These are phyloP conservation scores for Cosmopolites sordidus DNA, from an alignment of 2,888 invertebrate species.

Conservation along the genomic window DNA sequence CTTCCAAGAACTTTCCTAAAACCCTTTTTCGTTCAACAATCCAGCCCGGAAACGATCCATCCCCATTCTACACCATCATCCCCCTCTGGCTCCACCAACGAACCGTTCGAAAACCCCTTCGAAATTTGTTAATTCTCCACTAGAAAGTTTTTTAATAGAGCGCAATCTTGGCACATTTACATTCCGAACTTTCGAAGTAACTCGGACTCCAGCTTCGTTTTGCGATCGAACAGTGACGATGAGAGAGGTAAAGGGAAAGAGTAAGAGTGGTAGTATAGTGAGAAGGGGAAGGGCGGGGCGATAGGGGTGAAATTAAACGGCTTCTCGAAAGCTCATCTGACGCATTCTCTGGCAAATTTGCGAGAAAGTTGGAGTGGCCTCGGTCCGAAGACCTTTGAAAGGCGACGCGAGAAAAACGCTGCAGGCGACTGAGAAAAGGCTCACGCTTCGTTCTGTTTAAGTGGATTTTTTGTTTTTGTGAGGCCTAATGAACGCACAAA, in stretches of 20 bases:
- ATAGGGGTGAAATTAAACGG: background rate
- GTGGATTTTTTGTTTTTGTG: too few species aligned
- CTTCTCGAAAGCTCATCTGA: background rate
- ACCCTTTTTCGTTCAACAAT: too few species aligned
- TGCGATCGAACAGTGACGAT: background rate
- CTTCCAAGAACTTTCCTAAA: too few species aligned
- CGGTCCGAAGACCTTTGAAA: background rate
- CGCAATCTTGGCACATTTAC: conserved; percentile 9
- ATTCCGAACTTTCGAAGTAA: conserved; percentile 12
- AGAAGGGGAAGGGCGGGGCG: too few species aligned
- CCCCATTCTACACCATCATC: too few species aligned
- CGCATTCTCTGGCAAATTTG: conserved; percentile 5
- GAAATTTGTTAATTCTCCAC: conserved; percentile 1
- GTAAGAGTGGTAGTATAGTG: too few species aligned
- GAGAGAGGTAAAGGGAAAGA: background rate
- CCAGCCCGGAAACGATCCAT: too few species aligned
- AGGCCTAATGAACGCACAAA: too few species aligned
- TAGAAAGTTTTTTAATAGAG: conserved; percentile 10
- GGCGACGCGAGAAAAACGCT: background rate
- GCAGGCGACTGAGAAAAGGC: too few species aligned
- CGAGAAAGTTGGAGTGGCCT: conserved; percentile 1
- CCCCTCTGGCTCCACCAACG: too few species aligned
- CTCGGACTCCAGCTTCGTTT: conserved; percentile 2
- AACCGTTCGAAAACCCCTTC: background rate
- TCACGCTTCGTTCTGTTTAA: too few species aligned